phyloP scores from a whole-genome alignment of 2,888 invertebrate genomes.

The Caradrina kadenii region DNA sequence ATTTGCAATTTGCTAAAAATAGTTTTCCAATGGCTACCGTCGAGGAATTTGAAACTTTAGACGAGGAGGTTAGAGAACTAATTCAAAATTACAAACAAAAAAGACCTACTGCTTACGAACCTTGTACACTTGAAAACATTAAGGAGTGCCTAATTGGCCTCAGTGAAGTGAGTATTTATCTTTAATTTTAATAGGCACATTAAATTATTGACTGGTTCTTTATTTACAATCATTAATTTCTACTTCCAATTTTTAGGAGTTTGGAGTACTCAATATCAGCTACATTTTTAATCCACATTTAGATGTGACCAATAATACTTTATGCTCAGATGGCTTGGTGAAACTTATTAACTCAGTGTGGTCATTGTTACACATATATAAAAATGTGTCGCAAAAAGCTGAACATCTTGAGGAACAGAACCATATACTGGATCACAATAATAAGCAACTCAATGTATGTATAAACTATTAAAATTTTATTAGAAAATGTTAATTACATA shows the following conservation, averaged over 20 bases:
- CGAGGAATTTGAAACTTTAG: constrained; percentile 74
- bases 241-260: constrained; percentile 75
- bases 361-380: constrained; percentile 80
- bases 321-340: constrained; percentile 78
- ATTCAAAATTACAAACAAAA: constrained; percentile 83
- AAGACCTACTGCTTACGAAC: constrained; percentile 83
- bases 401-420: constrained; percentile 80
- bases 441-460: constrained; percentile 84
- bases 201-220: background rate
- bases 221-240: background rate
- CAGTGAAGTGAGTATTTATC: constrained; percentile 75
- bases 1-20: background rate
- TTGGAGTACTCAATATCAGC: constrained; percentile 80
- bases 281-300: constrained; percentile 84
- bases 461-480: background rate
- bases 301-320: constrained; percentile 73
- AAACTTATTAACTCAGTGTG: constrained; percentile 83
- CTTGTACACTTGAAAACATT: constrained; percentile 81
- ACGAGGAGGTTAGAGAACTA: constrained; percentile 86
- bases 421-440: constrained; percentile 80
- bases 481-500: background rate
- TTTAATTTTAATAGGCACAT: background rate
- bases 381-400: constrained; percentile 77
- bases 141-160: constrained; percentile 86
- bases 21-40: constrained; percentile 62